Percentiles rank a stretch among this genome's conserved stretches.
Evolutionary conservation across 2,113 vertebrate species (phyloP).

Genomic region (Thamnophis sirtalis): DNA sequence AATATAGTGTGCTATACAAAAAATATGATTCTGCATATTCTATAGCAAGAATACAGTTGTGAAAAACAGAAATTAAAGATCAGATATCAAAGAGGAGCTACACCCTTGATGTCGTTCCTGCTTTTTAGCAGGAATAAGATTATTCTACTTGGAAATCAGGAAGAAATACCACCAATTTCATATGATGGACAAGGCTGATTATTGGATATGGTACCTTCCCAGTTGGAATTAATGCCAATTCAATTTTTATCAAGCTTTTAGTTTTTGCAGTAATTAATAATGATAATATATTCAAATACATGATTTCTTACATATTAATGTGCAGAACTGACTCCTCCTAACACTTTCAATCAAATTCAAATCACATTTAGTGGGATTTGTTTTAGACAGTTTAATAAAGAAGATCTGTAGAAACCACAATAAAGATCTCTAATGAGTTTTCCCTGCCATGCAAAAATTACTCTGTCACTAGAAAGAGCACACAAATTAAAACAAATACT

Average conservation of each 20-base stretch:
- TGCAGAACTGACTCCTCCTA: conserved; percentile 13
- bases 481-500: conserved; percentile 60
- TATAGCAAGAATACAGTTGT: background rate
- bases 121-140: conserved; percentile 46
- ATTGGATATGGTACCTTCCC: conserved; percentile 43
- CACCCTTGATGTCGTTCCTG: background rate
- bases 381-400: conserved; percentile 41
- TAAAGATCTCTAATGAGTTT: conserved; percentile 53
- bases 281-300: conserved; percentile 48
- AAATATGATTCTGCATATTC: background rate
- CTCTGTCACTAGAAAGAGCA: conserved; percentile 47
- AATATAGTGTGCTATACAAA: background rate
- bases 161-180: conserved; percentile 45
- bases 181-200: conserved; percentile 43
- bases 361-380: conserved; percentile 34
- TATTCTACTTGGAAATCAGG: conserved; percentile 39
- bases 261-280: conserved; percentile 44
- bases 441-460: conserved; percentile 53
- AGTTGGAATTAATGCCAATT: conserved; percentile 50
- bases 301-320: conserved; percentile 47
- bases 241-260: conserved; percentile 43
- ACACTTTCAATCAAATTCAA: conserved; percentile 44
- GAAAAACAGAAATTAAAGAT: background rate
- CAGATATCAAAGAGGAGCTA: background rate
- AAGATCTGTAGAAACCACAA: conserved; percentile 33